These are phyloP conservation scores for Cyphomyrmex costatus DNA, from an alignment of 1,140 invertebrate genomes.

Conservation along the genomic window DNA sequence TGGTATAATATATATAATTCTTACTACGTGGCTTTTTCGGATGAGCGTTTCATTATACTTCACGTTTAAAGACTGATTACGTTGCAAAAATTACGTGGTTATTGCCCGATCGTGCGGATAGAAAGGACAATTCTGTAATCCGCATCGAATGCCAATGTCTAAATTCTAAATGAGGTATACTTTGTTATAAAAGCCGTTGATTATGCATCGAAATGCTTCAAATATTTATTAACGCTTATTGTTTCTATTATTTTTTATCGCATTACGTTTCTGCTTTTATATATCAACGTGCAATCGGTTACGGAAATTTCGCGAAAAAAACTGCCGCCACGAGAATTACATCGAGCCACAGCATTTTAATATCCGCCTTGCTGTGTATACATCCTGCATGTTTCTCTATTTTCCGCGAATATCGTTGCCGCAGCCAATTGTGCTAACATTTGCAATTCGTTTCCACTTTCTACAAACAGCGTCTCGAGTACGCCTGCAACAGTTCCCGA, in stretches of 20 bases:
- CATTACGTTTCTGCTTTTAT: neutral
- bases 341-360: conserved; percentile 38
- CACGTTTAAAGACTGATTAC: neutral
- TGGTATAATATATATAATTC: neutral
- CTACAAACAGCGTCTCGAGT: conserved; percentile 54
- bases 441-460: conserved; percentile 58
- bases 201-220: neutral
- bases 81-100: neutral
- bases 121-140: neutral
- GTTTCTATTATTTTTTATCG: neutral
- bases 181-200: neutral
- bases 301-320: neutral
- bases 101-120: neutral
- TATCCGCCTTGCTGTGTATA: conserved; percentile 2
- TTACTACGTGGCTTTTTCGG: neutral
- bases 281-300: neutral
- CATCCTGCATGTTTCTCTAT: conserved; percentile 38
- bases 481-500: neutral
- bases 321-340: neutral
- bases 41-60: neutral
- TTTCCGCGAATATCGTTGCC: conserved; percentile 52
- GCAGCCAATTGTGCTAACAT: conserved; percentile 60
- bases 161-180: neutral
- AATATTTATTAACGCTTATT: conserved; percentile 10
- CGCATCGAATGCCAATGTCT: neutral